Conservation (phyloP, 2,888 invertebrate genomes). For the Synergus umbraculus region DNA sequence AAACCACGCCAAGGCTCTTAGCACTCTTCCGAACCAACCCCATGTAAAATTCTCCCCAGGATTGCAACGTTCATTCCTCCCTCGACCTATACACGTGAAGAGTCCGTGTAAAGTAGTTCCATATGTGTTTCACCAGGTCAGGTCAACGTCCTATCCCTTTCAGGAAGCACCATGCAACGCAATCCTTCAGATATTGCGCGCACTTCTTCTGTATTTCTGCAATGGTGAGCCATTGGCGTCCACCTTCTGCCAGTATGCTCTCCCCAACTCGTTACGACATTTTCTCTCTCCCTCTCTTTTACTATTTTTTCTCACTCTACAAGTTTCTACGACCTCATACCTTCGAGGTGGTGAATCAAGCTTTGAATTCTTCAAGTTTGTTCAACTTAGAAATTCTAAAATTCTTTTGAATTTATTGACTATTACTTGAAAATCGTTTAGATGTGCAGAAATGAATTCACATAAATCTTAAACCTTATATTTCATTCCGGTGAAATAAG, state of each 20-base stretch:
- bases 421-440: no score
- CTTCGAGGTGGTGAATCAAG: neutral
- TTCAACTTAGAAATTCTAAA: no score
- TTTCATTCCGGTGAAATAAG: no score
- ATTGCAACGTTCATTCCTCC: slow-evolving; percentile 67
- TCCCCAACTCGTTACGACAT: slow-evolving; percentile 40
- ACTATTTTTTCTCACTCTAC: slow-evolving; percentile 35
- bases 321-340: slow-evolving; percentile 5
- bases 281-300: slow-evolving; percentile 3
- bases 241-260: slow-evolving; percentile 39
- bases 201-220: slow-evolving; percentile 59
- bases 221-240: slow-evolving; percentile 58
- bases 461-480: no score
- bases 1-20: slow-evolving; percentile 52
- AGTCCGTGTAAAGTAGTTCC: slow-evolving; percentile 68
- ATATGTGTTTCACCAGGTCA: slow-evolving; percentile 77
- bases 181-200: slow-evolving; percentile 70
- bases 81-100: slow-evolving; percentile 57
- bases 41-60: slow-evolving; percentile 68
- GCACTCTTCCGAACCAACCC: slow-evolving; percentile 61
- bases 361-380: no score
- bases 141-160: slow-evolving; percentile 75
- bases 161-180: slow-evolving; percentile 56
- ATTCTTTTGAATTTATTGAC: no score
- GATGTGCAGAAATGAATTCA: no score